These are phyloP conservation scores for Hirtodrosophila histrioides DNA, from an alignment of 2,888 invertebrate genomes.

Conservation along the genomic window DNA sequence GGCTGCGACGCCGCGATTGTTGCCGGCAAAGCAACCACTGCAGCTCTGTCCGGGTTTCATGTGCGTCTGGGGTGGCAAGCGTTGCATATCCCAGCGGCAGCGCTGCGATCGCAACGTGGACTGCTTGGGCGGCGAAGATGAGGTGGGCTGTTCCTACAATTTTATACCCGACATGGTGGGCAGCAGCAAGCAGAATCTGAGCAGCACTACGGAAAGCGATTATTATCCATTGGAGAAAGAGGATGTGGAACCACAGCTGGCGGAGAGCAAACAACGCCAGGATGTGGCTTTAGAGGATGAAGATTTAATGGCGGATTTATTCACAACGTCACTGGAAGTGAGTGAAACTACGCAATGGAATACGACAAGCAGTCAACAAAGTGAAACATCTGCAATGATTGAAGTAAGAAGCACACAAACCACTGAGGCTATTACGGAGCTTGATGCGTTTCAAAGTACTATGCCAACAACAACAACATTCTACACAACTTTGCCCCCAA, in stretches of 20 bases:
- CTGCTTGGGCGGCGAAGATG: slow-evolving; percentile 93
- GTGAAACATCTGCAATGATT: neutral
- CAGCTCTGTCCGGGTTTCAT: slow-evolving; percentile 90
- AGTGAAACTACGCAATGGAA: neutral
- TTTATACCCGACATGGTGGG: slow-evolving; percentile 81
- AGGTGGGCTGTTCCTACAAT: slow-evolving; percentile 87
- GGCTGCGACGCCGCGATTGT: slow-evolving; percentile 82
- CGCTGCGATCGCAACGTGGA: slow-evolving; percentile 91
- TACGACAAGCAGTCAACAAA: slow-evolving; percentile 6
- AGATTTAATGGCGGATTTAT: slow-evolving; percentile 28
- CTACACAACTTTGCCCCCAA: slow-evolving; percentile 1
- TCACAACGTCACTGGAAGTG: neutral
- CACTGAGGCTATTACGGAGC: neutral
- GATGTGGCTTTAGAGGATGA: slow-evolving; percentile 48
- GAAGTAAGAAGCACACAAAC: slow-evolving; percentile 8
- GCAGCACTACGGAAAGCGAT: slow-evolving; percentile 70
- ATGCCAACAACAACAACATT: slow-evolving; percentile 12
- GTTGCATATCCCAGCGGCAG: slow-evolving; percentile 88
- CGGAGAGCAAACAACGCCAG: slow-evolving; percentile 39
- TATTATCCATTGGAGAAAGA: slow-evolving; percentile 59
- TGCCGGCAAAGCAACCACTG: slow-evolving; percentile 85
- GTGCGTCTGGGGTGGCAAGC: slow-evolving; percentile 88
- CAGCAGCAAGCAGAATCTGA: slow-evolving; percentile 49
- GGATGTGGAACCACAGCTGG: slow-evolving; percentile 1
- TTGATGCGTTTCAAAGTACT: slow-evolving; percentile 8